Conservation (phyloP, 2,113 vertebrate species). For the Elgaria multicarinata region DNA sequence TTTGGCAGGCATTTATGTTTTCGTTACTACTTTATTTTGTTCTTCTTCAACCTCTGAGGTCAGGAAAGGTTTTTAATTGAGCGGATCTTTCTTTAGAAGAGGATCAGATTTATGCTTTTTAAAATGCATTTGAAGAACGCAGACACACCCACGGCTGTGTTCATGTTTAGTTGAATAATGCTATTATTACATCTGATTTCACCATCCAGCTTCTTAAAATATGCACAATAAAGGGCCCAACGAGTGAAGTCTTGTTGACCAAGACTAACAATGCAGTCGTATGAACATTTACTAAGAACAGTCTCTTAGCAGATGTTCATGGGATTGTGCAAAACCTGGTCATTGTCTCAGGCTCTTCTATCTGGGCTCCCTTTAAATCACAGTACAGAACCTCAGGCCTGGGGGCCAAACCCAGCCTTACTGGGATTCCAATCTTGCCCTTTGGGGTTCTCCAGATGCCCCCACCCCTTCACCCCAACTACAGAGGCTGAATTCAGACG, state of each 20-base stretch:
- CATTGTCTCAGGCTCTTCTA: too few species aligned
- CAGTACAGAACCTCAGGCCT: too few species aligned
- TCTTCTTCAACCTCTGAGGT: constrained; percentile 77
- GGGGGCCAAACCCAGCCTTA: too few species aligned
- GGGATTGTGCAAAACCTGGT: too few species aligned
- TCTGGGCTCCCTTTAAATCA: too few species aligned
- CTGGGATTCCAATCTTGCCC: too few species aligned
- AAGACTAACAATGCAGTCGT: not conserved
- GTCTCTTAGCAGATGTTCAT: too few species aligned
- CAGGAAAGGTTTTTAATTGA: constrained; percentile 72
- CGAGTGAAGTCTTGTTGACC: too few species aligned
- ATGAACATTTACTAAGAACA: not conserved
- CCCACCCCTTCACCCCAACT: too few species aligned
- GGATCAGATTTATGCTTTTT: constrained; percentile 44
- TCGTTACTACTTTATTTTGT: constrained; percentile 80
- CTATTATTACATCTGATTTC: not conserved
- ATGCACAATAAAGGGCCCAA: too few species aligned
- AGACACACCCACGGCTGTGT: not conserved
- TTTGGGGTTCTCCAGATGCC: too few species aligned
- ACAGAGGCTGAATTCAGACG: too few species aligned
- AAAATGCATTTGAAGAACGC: not conserved
- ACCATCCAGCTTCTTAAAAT: not conserved
- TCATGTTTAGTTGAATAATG: not conserved
- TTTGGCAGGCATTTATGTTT: constrained; percentile 82
- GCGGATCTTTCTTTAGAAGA: constrained; percentile 67